Percentiles rank a stretch among this genome's conserved stretches.
Conservation (phyloP, 2,797 vertebrate species). For the Premnoplex brunnescens region DNA sequence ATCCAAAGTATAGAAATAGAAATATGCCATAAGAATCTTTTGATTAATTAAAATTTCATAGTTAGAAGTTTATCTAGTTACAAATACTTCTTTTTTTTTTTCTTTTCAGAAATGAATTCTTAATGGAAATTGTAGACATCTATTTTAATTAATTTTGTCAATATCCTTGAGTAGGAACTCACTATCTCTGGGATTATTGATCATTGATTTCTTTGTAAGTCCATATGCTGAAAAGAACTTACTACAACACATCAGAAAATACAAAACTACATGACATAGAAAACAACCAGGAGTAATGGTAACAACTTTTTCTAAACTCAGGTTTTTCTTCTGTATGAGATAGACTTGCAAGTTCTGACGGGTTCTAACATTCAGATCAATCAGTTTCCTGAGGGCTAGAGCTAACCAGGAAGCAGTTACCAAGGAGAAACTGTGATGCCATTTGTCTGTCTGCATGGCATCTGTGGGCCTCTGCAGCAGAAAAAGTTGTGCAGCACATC, state of each 20-base stretch:
- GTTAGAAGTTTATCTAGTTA: not conserved
- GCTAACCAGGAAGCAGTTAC: not conserved
- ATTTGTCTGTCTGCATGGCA: not conserved
- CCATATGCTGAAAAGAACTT: not conserved
- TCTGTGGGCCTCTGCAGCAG: not conserved
- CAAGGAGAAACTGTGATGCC: not conserved
- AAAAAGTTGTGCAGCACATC: not conserved
- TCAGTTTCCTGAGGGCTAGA: not conserved
- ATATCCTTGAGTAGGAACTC: not conserved
- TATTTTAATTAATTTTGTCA: not conserved
- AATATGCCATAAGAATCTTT: not conserved
- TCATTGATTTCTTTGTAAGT: not conserved
- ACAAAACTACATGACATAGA: not conserved
- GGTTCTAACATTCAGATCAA: not conserved
- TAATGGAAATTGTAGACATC: not conserved
- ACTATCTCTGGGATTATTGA: not conserved
- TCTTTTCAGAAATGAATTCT: not conserved
- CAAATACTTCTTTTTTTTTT: not conserved
- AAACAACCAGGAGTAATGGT: not conserved
- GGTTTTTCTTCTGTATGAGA: not conserved
- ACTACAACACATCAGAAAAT: not conserved
- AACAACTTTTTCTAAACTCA: not conserved
- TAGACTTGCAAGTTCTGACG: not conserved
- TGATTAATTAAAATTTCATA: not conserved
- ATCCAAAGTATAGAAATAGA: not conserved